phyloP scores from a whole-genome alignment of 2,113 vertebrate genomes.

The Pseudois nayaur region DNA sequence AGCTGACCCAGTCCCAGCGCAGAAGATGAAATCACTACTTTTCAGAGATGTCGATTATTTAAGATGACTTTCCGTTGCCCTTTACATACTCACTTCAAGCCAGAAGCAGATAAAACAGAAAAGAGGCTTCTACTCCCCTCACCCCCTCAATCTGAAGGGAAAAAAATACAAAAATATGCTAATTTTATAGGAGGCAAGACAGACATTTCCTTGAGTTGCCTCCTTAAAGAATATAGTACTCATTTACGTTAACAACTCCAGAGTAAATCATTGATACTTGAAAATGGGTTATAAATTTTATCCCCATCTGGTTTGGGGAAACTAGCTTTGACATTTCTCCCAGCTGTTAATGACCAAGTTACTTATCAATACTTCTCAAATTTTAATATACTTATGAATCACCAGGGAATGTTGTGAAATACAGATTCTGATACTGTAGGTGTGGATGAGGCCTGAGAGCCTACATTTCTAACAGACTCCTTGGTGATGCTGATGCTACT shows the following conservation, averaged over 20 bases:
- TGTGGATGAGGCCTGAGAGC: neutral
- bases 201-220: neutral
- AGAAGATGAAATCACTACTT: conserved; percentile 12
- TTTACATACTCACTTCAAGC: conserved; percentile 10
- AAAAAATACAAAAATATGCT: neutral
- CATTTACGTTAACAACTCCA: neutral
- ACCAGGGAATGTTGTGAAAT: neutral
- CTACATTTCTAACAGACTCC: neutral
- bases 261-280: neutral
- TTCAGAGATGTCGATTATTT: neutral
- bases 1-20: neutral
- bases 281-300: neutral
- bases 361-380: neutral
- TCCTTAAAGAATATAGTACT: neutral
- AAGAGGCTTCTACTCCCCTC: neutral
- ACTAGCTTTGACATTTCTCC: neutral
- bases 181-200: neutral
- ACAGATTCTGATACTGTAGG: too few relatives aligned
- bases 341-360: neutral
- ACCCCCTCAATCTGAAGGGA: neutral
- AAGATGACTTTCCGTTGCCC: neutral
- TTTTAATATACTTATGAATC: neutral
- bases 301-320: neutral
- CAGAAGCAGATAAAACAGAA: neutral
- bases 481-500: neutral